Percentiles rank a stretch among this genome's conserved stretches.
phyloP scores from a whole-genome alignment of 2,113 vertebrate species.

The Sinosuthora webbiana region DNA sequence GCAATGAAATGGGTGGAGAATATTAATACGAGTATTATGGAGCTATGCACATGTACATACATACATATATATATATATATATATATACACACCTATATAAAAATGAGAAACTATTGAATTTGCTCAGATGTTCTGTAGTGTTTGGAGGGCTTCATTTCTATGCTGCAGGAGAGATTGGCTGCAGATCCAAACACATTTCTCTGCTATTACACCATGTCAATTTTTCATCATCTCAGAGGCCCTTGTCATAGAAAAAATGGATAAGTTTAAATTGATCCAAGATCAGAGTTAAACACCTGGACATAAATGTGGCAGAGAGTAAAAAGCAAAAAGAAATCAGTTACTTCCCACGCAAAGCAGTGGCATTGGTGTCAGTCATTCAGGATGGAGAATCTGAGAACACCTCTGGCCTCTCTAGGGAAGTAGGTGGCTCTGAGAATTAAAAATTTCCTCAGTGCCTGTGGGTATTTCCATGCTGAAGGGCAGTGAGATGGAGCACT shows the following conservation, averaged over 20 bases:
- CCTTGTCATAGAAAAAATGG: slow-evolving; percentile 19
- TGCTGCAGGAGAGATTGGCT: not conserved
- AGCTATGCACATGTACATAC: not conserved
- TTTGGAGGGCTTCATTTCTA: slow-evolving; percentile 5
- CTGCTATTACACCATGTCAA: slow-evolving; percentile 30
- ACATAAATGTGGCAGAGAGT: not conserved
- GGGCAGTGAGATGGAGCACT: not conserved
- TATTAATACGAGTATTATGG: not conserved
- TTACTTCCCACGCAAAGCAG: not conserved
- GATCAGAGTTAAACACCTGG: slow-evolving; percentile 49
- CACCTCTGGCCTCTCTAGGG: not conserved
- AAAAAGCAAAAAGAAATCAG: not conserved
- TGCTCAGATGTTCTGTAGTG: not conserved
- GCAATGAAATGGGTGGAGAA: slow-evolving; percentile 41
- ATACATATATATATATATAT: not conserved
- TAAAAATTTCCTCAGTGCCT: not conserved
- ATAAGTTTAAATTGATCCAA: slow-evolving; percentile 29
- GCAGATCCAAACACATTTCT: not conserved
- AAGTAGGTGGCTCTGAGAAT: not conserved
- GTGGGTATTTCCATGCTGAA: not conserved
- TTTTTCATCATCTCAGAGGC: slow-evolving; percentile 44
- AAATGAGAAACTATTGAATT: not conserved
- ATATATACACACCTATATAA: not conserved
- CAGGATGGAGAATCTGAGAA: not conserved
- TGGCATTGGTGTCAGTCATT: not conserved